These are phyloP conservation scores for Drosophila helvetica DNA, from an alignment of 2,888 invertebrate genomes.

Conservation along the genomic window DNA sequence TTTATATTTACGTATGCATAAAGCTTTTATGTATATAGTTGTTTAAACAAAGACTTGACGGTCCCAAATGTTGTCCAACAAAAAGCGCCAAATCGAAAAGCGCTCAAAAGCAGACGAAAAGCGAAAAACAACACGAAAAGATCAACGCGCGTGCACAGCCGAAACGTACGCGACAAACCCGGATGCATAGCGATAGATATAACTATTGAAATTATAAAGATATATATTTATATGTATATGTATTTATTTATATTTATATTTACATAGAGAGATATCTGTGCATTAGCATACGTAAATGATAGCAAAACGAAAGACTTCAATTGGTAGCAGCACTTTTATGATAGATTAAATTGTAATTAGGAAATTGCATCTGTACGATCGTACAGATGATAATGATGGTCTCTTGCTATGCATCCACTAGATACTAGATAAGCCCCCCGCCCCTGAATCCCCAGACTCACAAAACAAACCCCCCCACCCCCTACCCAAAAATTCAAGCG, in stretches of 20 bases:
- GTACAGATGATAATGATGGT: constrained; percentile 26
- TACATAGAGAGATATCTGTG: constrained; percentile 29
- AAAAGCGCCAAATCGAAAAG: constrained; percentile 19
- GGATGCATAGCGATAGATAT: constrained; percentile 47
- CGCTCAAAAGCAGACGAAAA: constrained; percentile 29
- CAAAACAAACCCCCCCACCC: constrained; percentile 8
- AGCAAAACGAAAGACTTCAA: constrained; percentile 34
- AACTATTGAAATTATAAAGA: constrained; percentile 32
- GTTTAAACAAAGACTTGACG: constrained; percentile 56
- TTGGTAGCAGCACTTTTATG: constrained; percentile 37
- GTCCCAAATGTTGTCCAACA: constrained; percentile 45
- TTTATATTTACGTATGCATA: constrained; percentile 34
- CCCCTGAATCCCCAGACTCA: constrained; percentile 31
- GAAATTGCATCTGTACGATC: constrained; percentile 38
- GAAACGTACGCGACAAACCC: constrained; percentile 49
- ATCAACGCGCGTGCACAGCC: constrained; percentile 51
- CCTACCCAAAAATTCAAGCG: constrained; percentile 58
- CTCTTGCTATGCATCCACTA: constrained; percentile 43
- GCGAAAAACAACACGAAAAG: constrained; percentile 33
- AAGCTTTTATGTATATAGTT: constrained; percentile 38
- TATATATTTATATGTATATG: constrained; percentile 14
- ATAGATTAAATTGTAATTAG: constrained; percentile 45
- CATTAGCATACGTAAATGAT: constrained; percentile 66
- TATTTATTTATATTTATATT: constrained; percentile 36
- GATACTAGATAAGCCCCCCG: constrained; percentile 22